phyloP scores from a whole-genome alignment of 2,888 invertebrate genomes.

The Melieria crassipennis region DNA sequence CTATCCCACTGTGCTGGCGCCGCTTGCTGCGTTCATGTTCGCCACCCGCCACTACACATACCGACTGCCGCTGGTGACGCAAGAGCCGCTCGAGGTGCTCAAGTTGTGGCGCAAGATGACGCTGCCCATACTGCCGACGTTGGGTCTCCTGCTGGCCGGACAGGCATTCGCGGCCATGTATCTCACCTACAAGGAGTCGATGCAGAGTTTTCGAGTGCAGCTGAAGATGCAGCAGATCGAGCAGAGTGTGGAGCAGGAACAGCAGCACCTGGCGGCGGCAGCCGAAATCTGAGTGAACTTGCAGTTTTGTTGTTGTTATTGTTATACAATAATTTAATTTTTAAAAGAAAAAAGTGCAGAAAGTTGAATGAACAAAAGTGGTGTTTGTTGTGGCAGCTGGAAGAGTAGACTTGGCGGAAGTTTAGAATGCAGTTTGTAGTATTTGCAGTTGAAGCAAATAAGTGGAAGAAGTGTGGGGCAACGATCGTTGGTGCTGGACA shows the following conservation, averaged over 20 bases:
- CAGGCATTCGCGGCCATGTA: conserved; percentile 70
- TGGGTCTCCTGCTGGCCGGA: conserved; percentile 67
- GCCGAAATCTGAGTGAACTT: not conserved
- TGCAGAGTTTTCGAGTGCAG: conserved; percentile 59
- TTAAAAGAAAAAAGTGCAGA: no score
- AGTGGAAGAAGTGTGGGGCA: no score
- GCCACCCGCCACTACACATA: conserved; percentile 72
- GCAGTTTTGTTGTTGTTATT: not conserved
- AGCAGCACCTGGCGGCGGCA: conserved; percentile 5
- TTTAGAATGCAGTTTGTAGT: no score
- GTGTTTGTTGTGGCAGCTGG: no score
- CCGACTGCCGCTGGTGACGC: conserved; percentile 72
- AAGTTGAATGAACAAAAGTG: no score
- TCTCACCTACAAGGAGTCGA: conserved; percentile 73
- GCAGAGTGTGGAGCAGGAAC: conserved; percentile 47
- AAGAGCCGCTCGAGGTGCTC: conserved; percentile 69
- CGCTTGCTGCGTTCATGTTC: conserved; percentile 71
- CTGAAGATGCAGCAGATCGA: conserved; percentile 56
- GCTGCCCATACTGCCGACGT: conserved; percentile 67
- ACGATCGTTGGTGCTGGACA: no score
- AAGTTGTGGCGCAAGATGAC: conserved; percentile 69
- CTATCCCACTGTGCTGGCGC: conserved; percentile 73
- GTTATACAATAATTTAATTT: no score
- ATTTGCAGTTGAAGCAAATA: no score
- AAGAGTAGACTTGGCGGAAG: no score